Evolutionary conservation across 2,113 vertebrate genomes (phyloP), one percentile per base, ranked within the genome.

Genomic region (Synchiropus splendidus): DNA sequence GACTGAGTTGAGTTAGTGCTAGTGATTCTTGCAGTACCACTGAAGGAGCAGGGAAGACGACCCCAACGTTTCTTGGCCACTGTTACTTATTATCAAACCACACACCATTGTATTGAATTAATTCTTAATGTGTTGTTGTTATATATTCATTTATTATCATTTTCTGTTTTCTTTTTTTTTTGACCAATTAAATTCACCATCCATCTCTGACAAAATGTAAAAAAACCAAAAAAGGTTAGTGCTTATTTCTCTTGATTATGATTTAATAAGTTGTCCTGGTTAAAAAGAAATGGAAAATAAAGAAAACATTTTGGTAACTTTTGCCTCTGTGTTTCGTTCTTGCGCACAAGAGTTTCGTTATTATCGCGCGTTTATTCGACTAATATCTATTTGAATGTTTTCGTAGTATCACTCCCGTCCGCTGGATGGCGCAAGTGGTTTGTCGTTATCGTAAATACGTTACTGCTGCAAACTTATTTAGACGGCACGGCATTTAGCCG

Each of bases 191-290:
- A 74, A 58, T 67, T 55, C 54, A 63, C 61, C 68, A 55, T 70
- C 52, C 69, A 77, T 77, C 73, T 79, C 54, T 67, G 70, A 78
- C 61, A 64, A 75, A 73, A 74, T 76, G 64, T 76, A 72, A 54
- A 75, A 59, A 60, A 61, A 66, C 67, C 63, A 43, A 64, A 74
- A 74, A 69, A 72, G 45, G 55, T 61, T 84, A 83, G 72, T 83
- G 79, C 75, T 83, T 75, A 79, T 83, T 85, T 85, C 67, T 79
- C 72, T 81, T 81, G 78, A 78, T 83, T 81, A 78, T 81, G 79
- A 71, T 72, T 80, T 70, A 80, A 84, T 82, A 69, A 82, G 74
- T 86, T 83, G 77, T 84, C 70, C 79, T 86, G 74, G 71, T 82
- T 79, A 34, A 16, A 55, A 44, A 35, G 44, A 68, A 57, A 54